A percentile compares a stretch with the other conserved stretches of the same genome.
These are phyloP conservation scores for Patiria miniata DNA, from an alignment of 35 echinoderm and acorn worm genomes.

Conservation along the genomic window DNA sequence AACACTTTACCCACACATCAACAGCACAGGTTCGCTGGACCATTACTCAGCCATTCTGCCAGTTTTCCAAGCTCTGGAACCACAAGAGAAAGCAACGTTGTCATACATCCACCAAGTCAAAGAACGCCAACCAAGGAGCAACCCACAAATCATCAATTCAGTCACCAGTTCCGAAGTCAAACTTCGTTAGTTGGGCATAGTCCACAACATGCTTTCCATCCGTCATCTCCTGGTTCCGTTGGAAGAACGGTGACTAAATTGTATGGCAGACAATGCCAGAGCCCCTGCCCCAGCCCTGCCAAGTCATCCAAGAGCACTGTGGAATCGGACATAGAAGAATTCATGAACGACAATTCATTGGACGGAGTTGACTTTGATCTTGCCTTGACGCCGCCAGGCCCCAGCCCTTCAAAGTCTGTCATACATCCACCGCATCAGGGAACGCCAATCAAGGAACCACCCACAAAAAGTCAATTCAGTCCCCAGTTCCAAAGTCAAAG, in stretches of 20 bases:
- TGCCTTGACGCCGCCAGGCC: too few relatives aligned
- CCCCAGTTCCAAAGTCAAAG: background rate
- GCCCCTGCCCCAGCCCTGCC: too few relatives aligned
- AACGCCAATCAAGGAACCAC: background rate
- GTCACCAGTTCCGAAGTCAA: background rate
- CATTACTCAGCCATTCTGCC: background rate
- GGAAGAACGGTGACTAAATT: background rate
- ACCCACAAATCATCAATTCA: background rate
- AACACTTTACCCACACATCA: background rate
- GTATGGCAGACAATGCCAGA: background rate
- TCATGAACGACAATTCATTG: too few relatives aligned
- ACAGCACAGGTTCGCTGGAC: background rate
- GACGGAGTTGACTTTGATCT: too few relatives aligned
- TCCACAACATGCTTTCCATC: background rate
- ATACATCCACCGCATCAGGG: background rate
- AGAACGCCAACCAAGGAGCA: background rate
- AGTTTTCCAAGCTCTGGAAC: background rate
- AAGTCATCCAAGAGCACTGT: too few relatives aligned
- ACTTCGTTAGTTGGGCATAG: background rate
- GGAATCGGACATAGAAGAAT: too few relatives aligned
- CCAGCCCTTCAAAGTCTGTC: conserved; percentile 1
- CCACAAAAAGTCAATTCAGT: background rate
- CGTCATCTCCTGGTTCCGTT: background rate
- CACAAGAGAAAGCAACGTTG: background rate
- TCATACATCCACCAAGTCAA: background rate